Evolutionary conservation across 1,140 invertebrate genomes (phyloP).

Genomic region (Hyles euphorbiae): DNA sequence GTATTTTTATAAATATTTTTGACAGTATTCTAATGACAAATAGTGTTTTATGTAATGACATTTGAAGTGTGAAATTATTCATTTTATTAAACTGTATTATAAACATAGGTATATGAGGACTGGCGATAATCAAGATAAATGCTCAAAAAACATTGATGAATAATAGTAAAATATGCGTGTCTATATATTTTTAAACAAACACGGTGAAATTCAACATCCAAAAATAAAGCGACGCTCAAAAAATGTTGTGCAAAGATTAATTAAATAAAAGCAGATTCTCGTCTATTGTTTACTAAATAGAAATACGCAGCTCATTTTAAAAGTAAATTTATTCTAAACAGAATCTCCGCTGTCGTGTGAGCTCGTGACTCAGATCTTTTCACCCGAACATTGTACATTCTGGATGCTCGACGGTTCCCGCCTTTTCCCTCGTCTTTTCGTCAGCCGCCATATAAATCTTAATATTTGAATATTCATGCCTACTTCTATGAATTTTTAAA

Average conservation of each 20-base stretch:
- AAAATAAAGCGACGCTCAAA: too few species aligned
- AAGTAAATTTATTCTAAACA: constrained; percentile 63
- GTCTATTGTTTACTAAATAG: constrained; percentile 37
- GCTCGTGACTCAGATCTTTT: constrained; percentile 67
- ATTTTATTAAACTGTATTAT: too few species aligned
- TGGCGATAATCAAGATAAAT: too few species aligned
- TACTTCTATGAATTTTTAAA: constrained; percentile 26
- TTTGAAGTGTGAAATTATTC: too few species aligned
- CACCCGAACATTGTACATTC: constrained; percentile 64
- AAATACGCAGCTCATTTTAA: constrained; percentile 37
- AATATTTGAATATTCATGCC: constrained; percentile 44
- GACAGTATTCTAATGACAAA: too few species aligned
- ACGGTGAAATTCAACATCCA: too few species aligned
- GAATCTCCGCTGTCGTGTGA: constrained; percentile 35
- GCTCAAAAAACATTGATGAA: too few species aligned
- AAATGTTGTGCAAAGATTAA: constrained; percentile 6
- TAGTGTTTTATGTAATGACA: too few species aligned
- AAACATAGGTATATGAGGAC: too few species aligned
- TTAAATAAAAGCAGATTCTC: constrained; percentile 17
- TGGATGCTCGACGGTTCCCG: constrained; percentile 41
- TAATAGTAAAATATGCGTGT: too few species aligned
- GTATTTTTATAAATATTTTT: too few species aligned
- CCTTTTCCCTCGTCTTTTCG: constrained; percentile 48
- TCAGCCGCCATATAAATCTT: constrained; percentile 21
- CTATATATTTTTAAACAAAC: too few species aligned